A percentile compares a stretch with the other conserved stretches of the same genome.
phyloP scores from a whole-genome alignment of 30 jellyfish, hydroid and myxozoan genomes.

The Hydractinia symbiolongicarpus region DNA sequence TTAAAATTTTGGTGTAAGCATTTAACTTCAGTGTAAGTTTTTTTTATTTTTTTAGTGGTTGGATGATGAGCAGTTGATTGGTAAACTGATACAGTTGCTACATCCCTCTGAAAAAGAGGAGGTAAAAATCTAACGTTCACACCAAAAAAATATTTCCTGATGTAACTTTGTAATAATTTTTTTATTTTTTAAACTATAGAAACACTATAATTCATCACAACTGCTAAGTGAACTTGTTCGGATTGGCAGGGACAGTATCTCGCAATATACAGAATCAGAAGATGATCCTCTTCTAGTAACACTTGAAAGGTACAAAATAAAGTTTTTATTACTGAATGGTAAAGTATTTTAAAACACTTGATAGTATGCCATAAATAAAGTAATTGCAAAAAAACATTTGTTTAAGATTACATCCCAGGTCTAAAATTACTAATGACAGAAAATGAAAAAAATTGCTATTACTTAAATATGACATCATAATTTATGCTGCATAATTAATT shows the following conservation, averaged over 20 bases:
- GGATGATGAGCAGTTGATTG: conserved; percentile 59
- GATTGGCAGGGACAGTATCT: conserved; percentile 64
- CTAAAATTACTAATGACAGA: too few relatives aligned
- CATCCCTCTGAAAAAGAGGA: conserved; percentile 50
- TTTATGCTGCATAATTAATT: too few relatives aligned
- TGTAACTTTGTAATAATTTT: background rate
- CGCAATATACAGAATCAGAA: conserved; percentile 25
- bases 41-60: conserved; percentile 33
- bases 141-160: background rate
- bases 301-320: conserved; percentile 41
- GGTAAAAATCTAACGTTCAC: conserved; percentile 21
- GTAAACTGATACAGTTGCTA: conserved; percentile 48
- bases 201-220: conserved; percentile 67
- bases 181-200: conserved; percentile 16
- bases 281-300: conserved; percentile 44
- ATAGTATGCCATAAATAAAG: too few relatives aligned
- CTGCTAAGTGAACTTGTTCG: conserved; percentile 66
- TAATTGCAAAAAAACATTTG: too few relatives aligned
- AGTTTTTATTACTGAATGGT: too few relatives aligned
- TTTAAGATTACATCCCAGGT: too few relatives aligned
- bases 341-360: too few relatives aligned
- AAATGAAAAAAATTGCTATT: too few relatives aligned
- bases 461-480: too few relatives aligned
- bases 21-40: background rate
- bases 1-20: too few relatives aligned